phyloP scores from a whole-genome alignment of 2,888 invertebrate species.

The Sialis lutaria region DNA sequence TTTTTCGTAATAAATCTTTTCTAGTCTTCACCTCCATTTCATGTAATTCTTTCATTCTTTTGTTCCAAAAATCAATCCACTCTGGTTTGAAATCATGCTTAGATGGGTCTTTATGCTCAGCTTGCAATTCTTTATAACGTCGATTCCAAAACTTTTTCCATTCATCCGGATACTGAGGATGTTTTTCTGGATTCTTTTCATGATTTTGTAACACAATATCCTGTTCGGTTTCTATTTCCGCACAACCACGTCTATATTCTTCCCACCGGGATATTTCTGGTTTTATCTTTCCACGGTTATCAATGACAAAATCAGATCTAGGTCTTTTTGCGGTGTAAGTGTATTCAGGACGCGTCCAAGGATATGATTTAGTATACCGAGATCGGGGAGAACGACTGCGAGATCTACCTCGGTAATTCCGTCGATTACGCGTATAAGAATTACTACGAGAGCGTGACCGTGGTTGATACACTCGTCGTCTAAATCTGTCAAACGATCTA shows the following conservation, averaged over 20 bases:
- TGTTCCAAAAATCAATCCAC: slow-evolving; percentile 77
- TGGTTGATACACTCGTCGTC: not conserved
- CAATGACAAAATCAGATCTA: slow-evolving; percentile 1
- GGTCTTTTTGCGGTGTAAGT: not conserved
- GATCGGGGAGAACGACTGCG: slow-evolving; percentile 6
- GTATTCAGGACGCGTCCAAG: slow-evolving; percentile 1
- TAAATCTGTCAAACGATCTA: not conserved
- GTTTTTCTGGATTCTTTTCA: slow-evolving; percentile 74
- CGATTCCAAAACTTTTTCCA: slow-evolving; percentile 84
- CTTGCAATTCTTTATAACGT: slow-evolving; percentile 61
- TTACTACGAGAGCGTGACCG: slow-evolving; percentile 5
- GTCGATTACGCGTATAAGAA: slow-evolving; percentile 17
- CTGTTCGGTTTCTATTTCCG: slow-evolving; percentile 35
- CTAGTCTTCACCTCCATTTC: slow-evolving; percentile 45
- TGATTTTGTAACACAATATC: slow-evolving; percentile 51
- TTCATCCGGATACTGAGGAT: slow-evolving; percentile 73
- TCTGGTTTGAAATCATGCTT: slow-evolving; percentile 77
- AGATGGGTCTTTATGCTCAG: slow-evolving; percentile 56
- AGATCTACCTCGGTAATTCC: slow-evolving; percentile 21
- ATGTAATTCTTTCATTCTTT: slow-evolving; percentile 62
- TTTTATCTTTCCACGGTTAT: slow-evolving; percentile 3
- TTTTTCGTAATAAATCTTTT: slow-evolving; percentile 49
- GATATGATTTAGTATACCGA: slow-evolving; percentile 5
- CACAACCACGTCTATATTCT: slow-evolving; percentile 29
- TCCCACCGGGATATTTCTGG: slow-evolving; percentile 27